Conservation (phyloP, 2,113 vertebrate species). For the Siniperca knerii region DNA sequence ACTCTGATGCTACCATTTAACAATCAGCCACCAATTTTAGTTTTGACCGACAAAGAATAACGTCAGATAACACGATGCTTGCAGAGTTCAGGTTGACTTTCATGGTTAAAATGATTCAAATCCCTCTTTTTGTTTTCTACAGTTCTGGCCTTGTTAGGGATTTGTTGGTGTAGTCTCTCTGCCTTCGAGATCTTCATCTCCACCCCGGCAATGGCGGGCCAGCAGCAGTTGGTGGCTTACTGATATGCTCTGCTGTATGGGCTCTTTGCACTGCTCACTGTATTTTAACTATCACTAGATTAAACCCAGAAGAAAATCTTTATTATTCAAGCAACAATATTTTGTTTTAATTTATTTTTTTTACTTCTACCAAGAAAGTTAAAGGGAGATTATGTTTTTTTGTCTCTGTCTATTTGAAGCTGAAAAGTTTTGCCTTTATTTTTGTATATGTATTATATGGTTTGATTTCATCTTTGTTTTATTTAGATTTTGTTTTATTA, state of each 20-base stretch:
- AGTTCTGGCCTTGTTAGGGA: conserved; percentile 80
- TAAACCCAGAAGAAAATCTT: not conserved
- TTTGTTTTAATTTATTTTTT: not conserved
- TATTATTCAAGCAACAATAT: not conserved
- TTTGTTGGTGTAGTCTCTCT: conserved; percentile 92
- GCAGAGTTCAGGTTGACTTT: conserved; percentile 19
- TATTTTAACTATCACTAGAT: conserved; percentile 82
- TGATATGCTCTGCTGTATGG: conserved; percentile 92
- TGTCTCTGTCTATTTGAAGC: not conserved
- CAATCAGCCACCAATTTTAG: not conserved
- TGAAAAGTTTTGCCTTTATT: not conserved
- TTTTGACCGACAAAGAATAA: not conserved
- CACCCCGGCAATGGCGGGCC: conserved; percentile 90
- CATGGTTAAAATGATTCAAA: not conserved
- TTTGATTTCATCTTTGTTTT: not conserved
- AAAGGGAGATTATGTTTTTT: not conserved
- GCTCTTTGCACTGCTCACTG: conserved; percentile 89
- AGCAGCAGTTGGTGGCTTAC: conserved; percentile 91
- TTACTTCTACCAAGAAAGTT: not conserved
- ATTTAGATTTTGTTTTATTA: not conserved
- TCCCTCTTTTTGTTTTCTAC: conserved; percentile 60
- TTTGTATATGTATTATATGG: too few species aligned
- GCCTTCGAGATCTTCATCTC: conserved; percentile 94
- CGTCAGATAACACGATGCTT: not conserved
- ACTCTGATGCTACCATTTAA: not conserved